Conservation (phyloP, 2,113 vertebrate genomes). For the Rana temporaria region DNA sequence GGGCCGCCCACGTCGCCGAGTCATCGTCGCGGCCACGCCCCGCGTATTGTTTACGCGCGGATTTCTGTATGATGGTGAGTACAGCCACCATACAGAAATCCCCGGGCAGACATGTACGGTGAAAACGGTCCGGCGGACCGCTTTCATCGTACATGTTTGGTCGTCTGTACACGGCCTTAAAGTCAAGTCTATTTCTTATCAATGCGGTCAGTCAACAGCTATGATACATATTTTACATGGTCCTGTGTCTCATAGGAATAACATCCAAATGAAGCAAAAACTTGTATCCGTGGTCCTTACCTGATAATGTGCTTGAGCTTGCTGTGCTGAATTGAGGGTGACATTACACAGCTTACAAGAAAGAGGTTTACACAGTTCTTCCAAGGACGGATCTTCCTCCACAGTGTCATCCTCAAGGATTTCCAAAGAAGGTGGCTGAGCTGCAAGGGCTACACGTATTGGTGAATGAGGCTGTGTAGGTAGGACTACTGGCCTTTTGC, state of each 20-base stretch:
- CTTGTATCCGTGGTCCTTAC: conserved; percentile 69
- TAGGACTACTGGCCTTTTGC: conserved; percentile 67
- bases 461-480: conserved; percentile 72
- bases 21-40: too few species aligned
- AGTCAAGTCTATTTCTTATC: conserved; percentile 18
- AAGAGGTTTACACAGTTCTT: conserved; percentile 96
- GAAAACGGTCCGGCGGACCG: too few species aligned
- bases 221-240: neutral
- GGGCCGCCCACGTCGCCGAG: too few species aligned
- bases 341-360: conserved; percentile 98
- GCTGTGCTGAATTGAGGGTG: conserved; percentile 94
- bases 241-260: neutral
- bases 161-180: too few species aligned
- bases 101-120: too few species aligned
- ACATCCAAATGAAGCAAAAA: neutral
- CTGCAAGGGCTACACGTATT: conserved; percentile 65
- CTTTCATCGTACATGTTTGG: too few species aligned
- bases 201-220: neutral
- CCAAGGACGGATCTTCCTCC: conserved; percentile 88
- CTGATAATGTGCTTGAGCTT: conserved; percentile 98
- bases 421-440: conserved; percentile 69
- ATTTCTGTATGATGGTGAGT: too few species aligned
- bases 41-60: too few species aligned
- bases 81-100: too few species aligned
- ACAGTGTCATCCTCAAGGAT: conserved; percentile 80